Conservation (phyloP, 2,113 vertebrate genomes). For the Lycaon pictus region DNA sequence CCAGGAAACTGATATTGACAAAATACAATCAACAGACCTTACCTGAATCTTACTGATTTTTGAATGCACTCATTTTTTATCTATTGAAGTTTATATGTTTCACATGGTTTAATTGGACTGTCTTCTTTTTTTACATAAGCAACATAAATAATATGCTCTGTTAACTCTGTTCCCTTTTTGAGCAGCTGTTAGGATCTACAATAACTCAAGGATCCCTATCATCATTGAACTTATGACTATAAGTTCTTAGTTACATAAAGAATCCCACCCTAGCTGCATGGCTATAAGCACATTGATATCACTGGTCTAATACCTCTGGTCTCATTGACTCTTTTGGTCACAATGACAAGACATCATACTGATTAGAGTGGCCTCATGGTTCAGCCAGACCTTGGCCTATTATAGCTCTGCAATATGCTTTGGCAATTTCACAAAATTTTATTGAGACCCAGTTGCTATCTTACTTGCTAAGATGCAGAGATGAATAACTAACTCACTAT, state of each 20-base stretch:
- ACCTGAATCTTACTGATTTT: neutral
- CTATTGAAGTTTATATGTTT: neutral
- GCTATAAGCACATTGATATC: neutral
- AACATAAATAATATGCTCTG: neutral
- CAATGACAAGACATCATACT: neutral
- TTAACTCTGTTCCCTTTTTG: neutral
- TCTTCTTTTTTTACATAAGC: neutral
- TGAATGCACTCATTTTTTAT: neutral
- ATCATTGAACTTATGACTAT: neutral
- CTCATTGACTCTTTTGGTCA: neutral
- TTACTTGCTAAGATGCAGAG: neutral
- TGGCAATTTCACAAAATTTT: neutral
- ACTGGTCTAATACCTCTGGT: neutral
- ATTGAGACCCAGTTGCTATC: neutral
- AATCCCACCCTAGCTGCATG: neutral
- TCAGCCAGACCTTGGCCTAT: neutral
- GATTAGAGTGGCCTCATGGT: neutral
- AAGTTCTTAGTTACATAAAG: neutral
- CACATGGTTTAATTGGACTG: neutral
- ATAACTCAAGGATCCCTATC: neutral
- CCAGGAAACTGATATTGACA: neutral
- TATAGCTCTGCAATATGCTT: neutral
- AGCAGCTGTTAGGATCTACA: neutral
- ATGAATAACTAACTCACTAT: neutral
- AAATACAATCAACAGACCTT: neutral